Conservation (phyloP, 2,888 invertebrate species). For the Acronicta leporina region DNA sequence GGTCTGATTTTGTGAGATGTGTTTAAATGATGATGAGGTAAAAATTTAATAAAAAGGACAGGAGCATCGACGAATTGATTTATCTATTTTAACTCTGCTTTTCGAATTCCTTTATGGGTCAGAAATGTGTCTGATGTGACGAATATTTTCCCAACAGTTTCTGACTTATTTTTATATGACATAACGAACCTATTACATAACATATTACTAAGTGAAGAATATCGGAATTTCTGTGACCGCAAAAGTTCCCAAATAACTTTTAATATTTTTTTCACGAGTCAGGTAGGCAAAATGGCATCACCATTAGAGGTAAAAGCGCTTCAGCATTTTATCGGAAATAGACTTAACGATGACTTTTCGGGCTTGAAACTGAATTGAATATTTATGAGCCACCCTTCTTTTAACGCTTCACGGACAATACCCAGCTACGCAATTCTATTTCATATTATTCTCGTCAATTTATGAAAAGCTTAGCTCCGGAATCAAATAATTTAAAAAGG, state of each 20-base stretch:
- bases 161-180: too few species aligned
- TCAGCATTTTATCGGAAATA: constrained; percentile 82
- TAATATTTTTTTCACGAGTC: constrained; percentile 46
- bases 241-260: constrained; percentile 61
- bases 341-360: constrained; percentile 85
- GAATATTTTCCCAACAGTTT: too few species aligned
- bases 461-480: constrained; percentile 27
- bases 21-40: too few species aligned
- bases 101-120: too few species aligned
- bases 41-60: background rate
- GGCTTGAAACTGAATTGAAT: constrained; percentile 84
- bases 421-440: constrained; percentile 48
- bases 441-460: constrained; percentile 44
- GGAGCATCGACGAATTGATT: too few species aligned
- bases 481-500: constrained; percentile 3
- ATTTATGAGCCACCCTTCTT: constrained; percentile 83
- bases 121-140: too few species aligned
- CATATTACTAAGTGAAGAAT: background rate
- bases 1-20: background rate
- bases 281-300: constrained; percentile 69
- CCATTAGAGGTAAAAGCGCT: constrained; percentile 66
- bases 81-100: too few species aligned
- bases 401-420: constrained; percentile 69
- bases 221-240: constrained; percentile 2
- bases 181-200: too few species aligned